Evolutionary conservation across 2,797 vertebrate species (phyloP), one percentile per base, ranked within the genome.

Genomic region (Neopelma chrysocephalum): DNA sequence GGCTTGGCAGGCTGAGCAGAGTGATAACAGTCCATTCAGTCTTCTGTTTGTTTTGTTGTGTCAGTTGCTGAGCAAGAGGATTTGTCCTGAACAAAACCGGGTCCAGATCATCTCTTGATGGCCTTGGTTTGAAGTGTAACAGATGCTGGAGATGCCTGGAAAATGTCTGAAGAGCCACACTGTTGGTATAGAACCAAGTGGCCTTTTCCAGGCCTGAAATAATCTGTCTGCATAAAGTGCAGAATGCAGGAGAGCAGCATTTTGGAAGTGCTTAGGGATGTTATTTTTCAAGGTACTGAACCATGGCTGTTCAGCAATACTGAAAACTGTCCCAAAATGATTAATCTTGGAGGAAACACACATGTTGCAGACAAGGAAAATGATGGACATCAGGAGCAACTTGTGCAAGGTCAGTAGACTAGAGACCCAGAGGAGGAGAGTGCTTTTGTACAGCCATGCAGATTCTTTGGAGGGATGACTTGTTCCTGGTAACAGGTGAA

Each of bases 41-140:
- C 61, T 88, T 48, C 65, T 34, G 4, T 31, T 40, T 57, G 48
- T 60, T 89, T 84, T 89, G 47, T 73, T 95, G n/a, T 91, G 57
- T 80, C 72, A 87, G 76, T 83, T 93, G 93, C 86, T 88, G 90
- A 86, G 85, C 72, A 54, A 64, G 88, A 77, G 11, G 48, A 51
- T 94, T 78, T 57, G 5, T 78, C 54, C 42, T 75, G 53, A 68
- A 45, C 45, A 82, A 57, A 93, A 66, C 10, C 64, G 43, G 25
- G 64, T 86, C 57, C 32, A 77, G 17, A 47, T 40, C 20, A 29
- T 64, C 66, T 90, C 70, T 78, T 31, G 43, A 51, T 71, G 66
- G 43, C 31, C 50, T 93, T 85, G 32, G 26, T 76, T 89, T 82
- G 72, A 85, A 68, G 60, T 32, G 8, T 42, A 34, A n/a, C 0